Evolutionary conservation across 2,113 vertebrate species (phyloP).

Genomic region (Atlantisia rogersi): DNA sequence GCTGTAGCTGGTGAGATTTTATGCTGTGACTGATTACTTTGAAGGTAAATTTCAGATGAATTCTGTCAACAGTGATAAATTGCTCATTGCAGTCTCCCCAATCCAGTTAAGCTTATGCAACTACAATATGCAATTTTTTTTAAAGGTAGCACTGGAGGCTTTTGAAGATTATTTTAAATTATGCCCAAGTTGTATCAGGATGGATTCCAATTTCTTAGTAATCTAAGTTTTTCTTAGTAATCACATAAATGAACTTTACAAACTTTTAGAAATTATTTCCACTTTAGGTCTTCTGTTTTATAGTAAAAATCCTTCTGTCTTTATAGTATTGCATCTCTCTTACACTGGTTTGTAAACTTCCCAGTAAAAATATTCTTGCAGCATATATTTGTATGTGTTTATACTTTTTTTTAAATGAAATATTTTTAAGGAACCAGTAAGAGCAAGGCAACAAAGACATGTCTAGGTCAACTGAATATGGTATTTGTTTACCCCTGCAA

Average conservation of each 20-base stretch:
- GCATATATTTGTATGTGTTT: fast-evolving
- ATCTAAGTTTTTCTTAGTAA: background rate
- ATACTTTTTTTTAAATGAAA: background rate
- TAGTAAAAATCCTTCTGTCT: background rate
- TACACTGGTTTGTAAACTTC: background rate
- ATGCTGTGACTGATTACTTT: background rate
- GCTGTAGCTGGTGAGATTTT: background rate
- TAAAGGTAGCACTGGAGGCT: background rate
- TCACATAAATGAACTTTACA: background rate
- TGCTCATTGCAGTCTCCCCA: background rate
- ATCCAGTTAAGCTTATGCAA: background rate
- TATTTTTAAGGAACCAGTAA: background rate
- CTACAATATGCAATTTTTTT: background rate
- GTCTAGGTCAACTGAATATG: background rate
- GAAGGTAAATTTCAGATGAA: constrained; percentile 2
- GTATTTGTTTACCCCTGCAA: background rate
- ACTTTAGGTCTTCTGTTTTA: background rate
- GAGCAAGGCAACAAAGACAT: background rate
- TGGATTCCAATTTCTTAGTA: background rate
- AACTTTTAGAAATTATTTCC: background rate
- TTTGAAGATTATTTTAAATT: constrained; percentile 7
- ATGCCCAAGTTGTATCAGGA: background rate
- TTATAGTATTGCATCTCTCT: background rate
- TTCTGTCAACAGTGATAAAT: constrained; percentile 22
- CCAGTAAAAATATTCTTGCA: background rate